Evolutionary conservation across 2,797 vertebrate genomes (phyloP).

Genomic region (Scolopax rusticola): DNA sequence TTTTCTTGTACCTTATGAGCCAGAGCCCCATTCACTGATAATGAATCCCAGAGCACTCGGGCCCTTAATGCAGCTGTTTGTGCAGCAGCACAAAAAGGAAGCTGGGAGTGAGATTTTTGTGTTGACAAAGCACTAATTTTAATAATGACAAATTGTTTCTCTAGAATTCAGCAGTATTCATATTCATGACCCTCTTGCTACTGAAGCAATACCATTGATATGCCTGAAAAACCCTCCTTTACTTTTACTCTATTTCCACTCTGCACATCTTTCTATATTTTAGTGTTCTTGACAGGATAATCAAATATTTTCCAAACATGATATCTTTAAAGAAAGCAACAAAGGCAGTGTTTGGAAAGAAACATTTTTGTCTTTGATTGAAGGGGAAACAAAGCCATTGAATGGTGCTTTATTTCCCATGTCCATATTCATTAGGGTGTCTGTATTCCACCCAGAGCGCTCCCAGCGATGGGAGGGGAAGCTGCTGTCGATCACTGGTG

Average conservation of each 20-base stretch:
- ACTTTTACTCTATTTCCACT: conserved; percentile 10
- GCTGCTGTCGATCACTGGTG: background rate
- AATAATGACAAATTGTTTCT: conserved; percentile 75
- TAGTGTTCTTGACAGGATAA: conserved; percentile 14
- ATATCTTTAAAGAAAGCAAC: conserved; percentile 7
- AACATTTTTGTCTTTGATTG: background rate
- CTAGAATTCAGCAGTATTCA: conserved; percentile 44
- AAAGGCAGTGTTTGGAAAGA: background rate
- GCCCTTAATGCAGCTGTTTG: conserved; percentile 29
- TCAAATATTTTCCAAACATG: conserved; percentile 46
- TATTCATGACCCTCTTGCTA: conserved; percentile 61
- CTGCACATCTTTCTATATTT: conserved; percentile 25
- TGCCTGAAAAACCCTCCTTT: background rate
- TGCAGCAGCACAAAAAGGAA: conserved; percentile 13
- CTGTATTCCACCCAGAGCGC: background rate
- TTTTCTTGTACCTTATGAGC: background rate
- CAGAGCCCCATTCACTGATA: background rate
- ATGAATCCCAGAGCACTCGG: background rate
- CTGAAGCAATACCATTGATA: conserved; percentile 37
- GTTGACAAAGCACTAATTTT: conserved; percentile 74
- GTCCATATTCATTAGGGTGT: background rate
- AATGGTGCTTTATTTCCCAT: background rate
- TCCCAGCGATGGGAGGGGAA: background rate
- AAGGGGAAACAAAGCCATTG: background rate
- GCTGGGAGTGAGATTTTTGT: conserved; percentile 36